These are phyloP conservation scores for Acrossocheilus wenchowensis DNA, from an alignment of 2,797 vertebrate species.

Conservation along the genomic window DNA sequence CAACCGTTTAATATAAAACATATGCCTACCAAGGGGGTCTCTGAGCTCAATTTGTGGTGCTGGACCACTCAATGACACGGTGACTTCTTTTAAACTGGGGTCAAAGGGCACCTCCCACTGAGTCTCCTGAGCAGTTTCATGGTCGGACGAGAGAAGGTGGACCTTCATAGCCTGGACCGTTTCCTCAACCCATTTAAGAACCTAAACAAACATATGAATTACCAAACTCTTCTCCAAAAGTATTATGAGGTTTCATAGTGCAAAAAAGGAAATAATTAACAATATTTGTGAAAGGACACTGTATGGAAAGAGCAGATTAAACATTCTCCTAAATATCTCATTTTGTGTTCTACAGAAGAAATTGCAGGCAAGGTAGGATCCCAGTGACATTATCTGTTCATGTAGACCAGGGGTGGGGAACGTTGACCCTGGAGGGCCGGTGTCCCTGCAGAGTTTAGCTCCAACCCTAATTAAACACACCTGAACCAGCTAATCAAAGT, in stretches of 20 bases:
- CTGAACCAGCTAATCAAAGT: too few species aligned
- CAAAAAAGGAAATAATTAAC: not conserved
- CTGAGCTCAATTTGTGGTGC: conserved; percentile 84
- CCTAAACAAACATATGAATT: conserved; percentile 71
- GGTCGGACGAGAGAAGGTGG: conserved; percentile 90
- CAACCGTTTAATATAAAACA: not conserved
- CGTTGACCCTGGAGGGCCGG: too few species aligned
- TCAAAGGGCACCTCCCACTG: conserved; percentile 90
- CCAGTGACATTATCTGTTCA: conserved; percentile 18
- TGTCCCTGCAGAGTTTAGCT: too few species aligned
- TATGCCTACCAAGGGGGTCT: conserved; percentile 85
- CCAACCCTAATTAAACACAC: too few species aligned
- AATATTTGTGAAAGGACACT: not conserved
- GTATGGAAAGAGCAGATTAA: not conserved
- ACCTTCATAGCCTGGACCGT: conserved; percentile 93
- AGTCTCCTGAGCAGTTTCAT: conserved; percentile 83
- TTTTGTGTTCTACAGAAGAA: not conserved
- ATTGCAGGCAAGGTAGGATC: not conserved
- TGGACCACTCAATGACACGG: conserved; percentile 91
- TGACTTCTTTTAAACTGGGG: conserved; percentile 92
- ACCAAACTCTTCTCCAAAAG: not conserved
- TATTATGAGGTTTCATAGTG: not conserved
- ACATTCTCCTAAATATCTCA: not conserved
- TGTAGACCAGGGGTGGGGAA: conserved; percentile 5
- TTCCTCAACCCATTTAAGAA: conserved; percentile 95